phyloP scores from a whole-genome alignment of 2,797 vertebrate species.

The Botia almorhae region DNA sequence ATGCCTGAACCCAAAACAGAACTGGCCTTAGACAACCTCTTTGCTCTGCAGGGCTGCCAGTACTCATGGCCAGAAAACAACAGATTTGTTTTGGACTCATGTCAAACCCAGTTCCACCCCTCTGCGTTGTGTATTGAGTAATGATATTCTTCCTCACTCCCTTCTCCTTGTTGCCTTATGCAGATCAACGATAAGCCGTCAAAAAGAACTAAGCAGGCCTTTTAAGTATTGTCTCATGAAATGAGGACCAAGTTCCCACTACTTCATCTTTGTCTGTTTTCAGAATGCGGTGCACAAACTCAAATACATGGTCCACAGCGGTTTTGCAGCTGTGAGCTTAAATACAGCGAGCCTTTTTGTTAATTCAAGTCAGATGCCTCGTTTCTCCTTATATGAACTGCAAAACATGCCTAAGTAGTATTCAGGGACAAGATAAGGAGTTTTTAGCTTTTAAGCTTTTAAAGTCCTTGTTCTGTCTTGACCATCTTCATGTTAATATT shows the following conservation, averaged over 20 bases:
- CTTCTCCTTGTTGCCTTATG: not conserved
- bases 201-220: not conserved
- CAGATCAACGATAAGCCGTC: constrained; percentile 22
- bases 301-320: constrained; percentile 12
- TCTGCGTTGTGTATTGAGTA: constrained; percentile 25
- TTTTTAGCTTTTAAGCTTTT: not conserved
- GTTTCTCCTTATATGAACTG: constrained; percentile 41
- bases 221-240: constrained; percentile 14
- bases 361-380: constrained; percentile 37
- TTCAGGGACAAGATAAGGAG: constrained; percentile 35
- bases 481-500: constrained; percentile 40
- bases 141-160: constrained; percentile 16
- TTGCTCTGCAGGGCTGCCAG: constrained; percentile 39
- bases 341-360: constrained; percentile 13
- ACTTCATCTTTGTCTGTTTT: constrained; percentile 35
- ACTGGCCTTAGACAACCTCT: constrained; percentile 48
- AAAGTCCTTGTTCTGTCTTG: not conserved
- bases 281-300: not conserved
- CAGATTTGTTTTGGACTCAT: constrained; percentile 45
- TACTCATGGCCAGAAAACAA: constrained; percentile 45
- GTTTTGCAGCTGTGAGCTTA: constrained; percentile 34
- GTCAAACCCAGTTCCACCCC: constrained; percentile 44
- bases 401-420: not conserved
- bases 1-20: constrained; percentile 48
- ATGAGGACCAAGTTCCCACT: constrained; percentile 17